phyloP scores from a whole-genome alignment of 2,888 invertebrate genomes.

The Drosophila hamatofila region DNA sequence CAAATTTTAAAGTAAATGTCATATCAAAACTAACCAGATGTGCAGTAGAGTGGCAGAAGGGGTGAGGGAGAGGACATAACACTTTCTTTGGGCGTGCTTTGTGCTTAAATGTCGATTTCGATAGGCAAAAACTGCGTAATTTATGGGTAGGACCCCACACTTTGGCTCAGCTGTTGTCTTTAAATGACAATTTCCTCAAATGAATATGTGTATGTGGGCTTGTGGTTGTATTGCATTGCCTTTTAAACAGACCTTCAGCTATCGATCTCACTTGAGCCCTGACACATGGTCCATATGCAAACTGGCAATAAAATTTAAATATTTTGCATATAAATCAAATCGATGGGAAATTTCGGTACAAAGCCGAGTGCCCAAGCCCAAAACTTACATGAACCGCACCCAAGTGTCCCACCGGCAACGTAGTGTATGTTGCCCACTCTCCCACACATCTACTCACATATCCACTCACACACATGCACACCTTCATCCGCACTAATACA shows the following conservation, averaged over 20 bases:
- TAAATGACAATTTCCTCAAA: slow-evolving; percentile 19
- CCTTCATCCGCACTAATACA: no score
- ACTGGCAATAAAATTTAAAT: slow-evolving; percentile 78
- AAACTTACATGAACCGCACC: slow-evolving; percentile 23
- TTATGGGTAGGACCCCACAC: slow-evolving; percentile 47
- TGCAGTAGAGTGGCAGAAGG: no score
- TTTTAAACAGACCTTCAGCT: slow-evolving; percentile 61
- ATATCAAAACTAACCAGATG: no score
- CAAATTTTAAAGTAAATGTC: no score
- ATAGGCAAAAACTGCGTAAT: slow-evolving; percentile 65
- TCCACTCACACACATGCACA: no score
- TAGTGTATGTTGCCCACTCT: slow-evolving; percentile 35
- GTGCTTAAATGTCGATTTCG: slow-evolving; percentile 69
- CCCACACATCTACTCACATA: neutral
- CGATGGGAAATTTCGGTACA: slow-evolving; percentile 70
- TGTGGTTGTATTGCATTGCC: slow-evolving; percentile 22
- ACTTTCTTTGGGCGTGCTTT: neutral
- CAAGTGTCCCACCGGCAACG: slow-evolving; percentile 42
- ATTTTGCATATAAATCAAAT: slow-evolving; percentile 78
- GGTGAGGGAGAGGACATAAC: no score
- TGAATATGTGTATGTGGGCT: slow-evolving; percentile 7
- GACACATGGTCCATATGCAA: slow-evolving; percentile 64
- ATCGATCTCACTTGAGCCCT: slow-evolving; percentile 72
- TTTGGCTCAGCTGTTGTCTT: slow-evolving; percentile 40
- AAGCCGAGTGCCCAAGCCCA: slow-evolving; percentile 42